These are phyloP conservation scores for Manduca sexta DNA, from an alignment of 1,140 invertebrate genomes.

Conservation along the genomic window DNA sequence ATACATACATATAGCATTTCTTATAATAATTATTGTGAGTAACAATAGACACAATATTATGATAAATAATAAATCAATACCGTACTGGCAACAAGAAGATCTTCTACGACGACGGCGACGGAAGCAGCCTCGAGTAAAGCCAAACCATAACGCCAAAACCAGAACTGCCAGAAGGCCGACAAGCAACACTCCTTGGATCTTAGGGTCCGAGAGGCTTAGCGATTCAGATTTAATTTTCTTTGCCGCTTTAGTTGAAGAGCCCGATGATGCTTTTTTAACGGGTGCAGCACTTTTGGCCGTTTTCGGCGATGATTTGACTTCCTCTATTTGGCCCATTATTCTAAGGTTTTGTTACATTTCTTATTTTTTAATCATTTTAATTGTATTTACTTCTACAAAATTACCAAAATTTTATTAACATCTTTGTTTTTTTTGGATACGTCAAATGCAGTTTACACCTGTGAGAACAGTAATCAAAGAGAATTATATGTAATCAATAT, in stretches of 20 bases:
- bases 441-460: no score
- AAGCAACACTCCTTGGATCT: conserved; percentile 39
- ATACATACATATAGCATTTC: no score
- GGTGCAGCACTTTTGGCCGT: conserved; percentile 32
- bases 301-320: conserved; percentile 24
- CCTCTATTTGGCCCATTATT: conserved; percentile 33
- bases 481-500: no score
- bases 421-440: no score
- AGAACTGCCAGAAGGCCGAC: conserved; percentile 35
- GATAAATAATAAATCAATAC: not conserved
- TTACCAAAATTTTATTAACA: no score
- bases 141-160: conserved; percentile 39
- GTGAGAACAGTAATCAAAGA: no score
- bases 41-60: no score
- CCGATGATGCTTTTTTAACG: conserved; percentile 20
- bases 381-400: no score
- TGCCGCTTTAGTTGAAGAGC: conserved; percentile 3
- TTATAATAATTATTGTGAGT: no score
- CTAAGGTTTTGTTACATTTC: no score
- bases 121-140: conserved; percentile 35
- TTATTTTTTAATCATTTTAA: no score
- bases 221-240: conserved; percentile 7
- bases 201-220: conserved; percentile 35
- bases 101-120: conserved; percentile 26
- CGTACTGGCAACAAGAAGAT: conserved; percentile 22